Evolutionary conservation across 2,113 vertebrate genomes (phyloP), one percentile per base, ranked within the genome.

Genomic region (Galeopterus variegatus): DNA sequence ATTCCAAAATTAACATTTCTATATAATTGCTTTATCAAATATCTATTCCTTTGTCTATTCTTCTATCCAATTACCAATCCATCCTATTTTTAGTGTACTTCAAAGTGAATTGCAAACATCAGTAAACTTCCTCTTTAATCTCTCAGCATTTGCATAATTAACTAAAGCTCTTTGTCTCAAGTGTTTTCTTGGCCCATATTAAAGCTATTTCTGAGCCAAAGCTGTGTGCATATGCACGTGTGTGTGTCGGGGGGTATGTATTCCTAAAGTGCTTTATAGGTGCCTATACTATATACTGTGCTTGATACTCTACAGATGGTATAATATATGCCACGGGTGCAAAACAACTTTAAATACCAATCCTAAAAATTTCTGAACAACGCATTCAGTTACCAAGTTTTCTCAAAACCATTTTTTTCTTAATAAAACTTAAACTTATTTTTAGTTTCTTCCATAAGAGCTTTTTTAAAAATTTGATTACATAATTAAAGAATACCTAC

Each of bases 71-170:
- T 72, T 85, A 52, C 11, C 36, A 81, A 93, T 21, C 17, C 13
- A 33, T 54, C 24, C 80, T 79, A 60, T 62, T 95, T 94, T 69
- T 18, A 28, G 45, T 75, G 1, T 8, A 64, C 58, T 50, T 86
- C n/a, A 86, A 73, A 91, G 45, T 36, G n/a, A 93, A 50, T 69
- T 75, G 41, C 14, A 87, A 65, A 54, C 12, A 69, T 58, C 36
- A 80, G 15, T 87, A 80, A 79, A 90, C 21, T 41, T 7, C 33
- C 7, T 12, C 18, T 54, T n/a, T 45, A 60, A 36, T 79, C 28
- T 92, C 45, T 80, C 21, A 87, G 23, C 41, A 77, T 41, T 33
- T 69, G 36, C 14, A 28, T 81, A 88, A 89, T 82, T 89, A 96
- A 70, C 18, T 83, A 65, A 69, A 75, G 8, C 9, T 75, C 26